Percentiles rank a stretch among this genome's conserved stretches.
Conservation (phyloP, 2,113 vertebrate genomes). For the Semicossyphus pulcher region DNA sequence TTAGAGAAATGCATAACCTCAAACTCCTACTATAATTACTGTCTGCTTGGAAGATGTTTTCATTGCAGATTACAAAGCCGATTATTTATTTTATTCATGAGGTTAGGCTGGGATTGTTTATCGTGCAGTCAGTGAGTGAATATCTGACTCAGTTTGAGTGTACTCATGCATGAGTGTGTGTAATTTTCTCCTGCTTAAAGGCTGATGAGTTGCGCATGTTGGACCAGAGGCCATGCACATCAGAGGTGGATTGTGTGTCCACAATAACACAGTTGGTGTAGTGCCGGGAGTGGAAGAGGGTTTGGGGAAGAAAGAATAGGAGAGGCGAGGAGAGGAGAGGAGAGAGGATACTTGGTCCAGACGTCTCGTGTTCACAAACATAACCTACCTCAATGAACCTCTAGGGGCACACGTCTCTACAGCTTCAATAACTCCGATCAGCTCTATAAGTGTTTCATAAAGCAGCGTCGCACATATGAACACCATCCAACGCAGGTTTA, state of each 20-base stretch:
- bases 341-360: background rate
- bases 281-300: constrained; percentile 1
- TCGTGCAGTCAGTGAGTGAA: constrained; percentile 45
- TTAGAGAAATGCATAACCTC: no score
- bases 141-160: constrained; percentile 30
- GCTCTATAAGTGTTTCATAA: no score
- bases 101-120: constrained; percentile 30
- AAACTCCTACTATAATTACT: background rate
- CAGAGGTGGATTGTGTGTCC: constrained; percentile 30
- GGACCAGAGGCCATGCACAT: constrained; percentile 47
- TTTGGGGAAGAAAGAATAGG: background rate
- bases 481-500: no score
- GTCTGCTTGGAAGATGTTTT: constrained; percentile 4
- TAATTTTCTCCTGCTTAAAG: constrained; percentile 44
- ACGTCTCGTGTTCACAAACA: constrained; percentile 11
- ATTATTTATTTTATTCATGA: constrained; percentile 52
- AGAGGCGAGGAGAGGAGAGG: background rate
- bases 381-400: no score
- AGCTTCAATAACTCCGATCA: no score
- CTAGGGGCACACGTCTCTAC: no score
- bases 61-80: constrained; percentile 21
- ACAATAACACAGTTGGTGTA: constrained; percentile 11
- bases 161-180: constrained; percentile 41
- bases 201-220: constrained; percentile 64
- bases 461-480: no score